Base-by-base conservation (phyloP, 2,797 vertebrate genomes). In the Mycteria americana region DNA sequence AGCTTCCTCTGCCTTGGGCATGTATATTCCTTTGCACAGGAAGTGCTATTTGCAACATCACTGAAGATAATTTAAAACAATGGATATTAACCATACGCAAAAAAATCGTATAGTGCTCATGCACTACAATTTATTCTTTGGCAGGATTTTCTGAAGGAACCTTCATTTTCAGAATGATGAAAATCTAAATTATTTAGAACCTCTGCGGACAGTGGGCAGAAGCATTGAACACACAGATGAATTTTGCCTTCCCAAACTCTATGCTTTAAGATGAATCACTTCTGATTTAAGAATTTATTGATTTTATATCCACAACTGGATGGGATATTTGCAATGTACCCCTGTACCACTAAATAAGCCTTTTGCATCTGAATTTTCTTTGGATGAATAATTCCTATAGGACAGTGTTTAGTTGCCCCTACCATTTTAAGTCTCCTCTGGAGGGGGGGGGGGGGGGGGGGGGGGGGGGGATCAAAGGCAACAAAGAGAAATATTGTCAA, bases 51-150 rank as follows among this genome's bases (percentile, higher is more conserved):
- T 88, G 68, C 35, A 83, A 79, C 2, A 2, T 28, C 53, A 53
- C 46, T 28, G n/a, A 86, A 75, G 57, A 27, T 18, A 77, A 86
- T 68, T 68, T 68, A 86, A 53, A 84, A 59, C 16, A 67, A 28
- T 6, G 7, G 13, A 17, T 73, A 89, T 54, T 45, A 68, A 53
- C 24, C 15, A 45, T 3, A 56, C 2, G 9, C 4, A 37, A 86
- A 64, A 59, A 64, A 67, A 14, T 9, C 0, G 0, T 12, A 21
- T 2, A 14, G 7, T 41, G 7, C 33, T 92, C 0, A 0, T 18
- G 31, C 41, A 37, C 51, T 70, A 45, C 15, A 41, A 23, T 31
- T 85, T 54, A 15, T 25, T 23, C 46, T 94, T 91, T 27, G 31
- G n/a, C 7, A 88, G 60, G 50, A 62, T 87, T 81, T 77, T 89